These are phyloP conservation scores for Agrilus mali DNA, from an alignment of 2,888 invertebrate genomes.

Conservation along the genomic window DNA sequence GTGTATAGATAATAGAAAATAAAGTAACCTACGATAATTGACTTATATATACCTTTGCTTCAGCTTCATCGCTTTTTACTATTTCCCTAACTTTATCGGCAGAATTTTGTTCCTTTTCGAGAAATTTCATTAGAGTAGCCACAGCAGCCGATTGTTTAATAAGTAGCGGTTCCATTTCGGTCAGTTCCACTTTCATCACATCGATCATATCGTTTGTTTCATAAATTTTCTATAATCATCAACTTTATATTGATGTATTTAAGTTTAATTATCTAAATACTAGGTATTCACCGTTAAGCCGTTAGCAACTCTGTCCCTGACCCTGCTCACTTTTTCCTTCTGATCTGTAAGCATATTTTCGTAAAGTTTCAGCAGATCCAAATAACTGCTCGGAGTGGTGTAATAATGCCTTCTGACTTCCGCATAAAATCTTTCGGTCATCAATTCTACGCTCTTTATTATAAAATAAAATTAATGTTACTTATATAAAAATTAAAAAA, in stretches of 20 bases:
- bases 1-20: too few relatives aligned
- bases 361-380: conserved; percentile 75
- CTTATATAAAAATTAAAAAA: background rate
- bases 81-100: conserved; percentile 70
- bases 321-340: conserved; percentile 52
- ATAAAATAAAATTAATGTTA: conserved; percentile 3
- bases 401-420: conserved; percentile 82
- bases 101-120: conserved; percentile 68
- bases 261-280: background rate
- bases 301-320: conserved; percentile 58
- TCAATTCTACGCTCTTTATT: conserved; percentile 61
- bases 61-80: conserved; percentile 72
- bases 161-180: conserved; percentile 67
- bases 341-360: conserved; percentile 53
- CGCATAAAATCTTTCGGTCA: conserved; percentile 61
- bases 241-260: background rate
- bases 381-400: conserved; percentile 83
- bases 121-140: conserved; percentile 56
- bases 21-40: too few relatives aligned
- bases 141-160: conserved; percentile 67
- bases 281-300: conserved; percentile 44
- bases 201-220: conserved; percentile 73
- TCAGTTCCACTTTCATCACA: conserved; percentile 73
- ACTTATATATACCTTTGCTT: conserved; percentile 71
- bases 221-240: conserved; percentile 49